Conservation (phyloP, 2,797 vertebrate species). For the Syngnathus rostellatus region DNA sequence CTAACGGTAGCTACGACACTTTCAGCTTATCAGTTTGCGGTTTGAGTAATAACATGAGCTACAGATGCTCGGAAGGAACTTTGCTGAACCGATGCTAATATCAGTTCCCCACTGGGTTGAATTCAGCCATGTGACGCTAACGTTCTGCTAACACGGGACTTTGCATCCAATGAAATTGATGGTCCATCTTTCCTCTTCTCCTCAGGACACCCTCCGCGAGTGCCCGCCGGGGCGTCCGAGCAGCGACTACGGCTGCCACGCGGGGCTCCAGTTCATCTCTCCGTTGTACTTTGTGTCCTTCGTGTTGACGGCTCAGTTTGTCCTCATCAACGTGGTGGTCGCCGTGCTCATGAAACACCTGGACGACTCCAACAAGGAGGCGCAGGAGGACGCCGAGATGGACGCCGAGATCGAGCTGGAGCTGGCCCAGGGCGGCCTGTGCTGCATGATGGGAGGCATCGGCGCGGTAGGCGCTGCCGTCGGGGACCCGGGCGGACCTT, state of each 20-base stretch:
- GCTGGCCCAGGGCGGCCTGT: conserved; percentile 80
- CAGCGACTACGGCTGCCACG: conserved; percentile 81
- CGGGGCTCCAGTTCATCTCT: conserved; percentile 90
- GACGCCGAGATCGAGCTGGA: conserved; percentile 90
- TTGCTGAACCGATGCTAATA: too few species aligned
- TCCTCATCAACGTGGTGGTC: conserved; percentile 95
- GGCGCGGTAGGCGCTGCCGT: conserved; percentile 25
- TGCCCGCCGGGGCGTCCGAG: conserved; percentile 63
- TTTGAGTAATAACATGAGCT: too few species aligned
- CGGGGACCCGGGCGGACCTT: conserved; percentile 14
- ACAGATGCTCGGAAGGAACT: too few species aligned
- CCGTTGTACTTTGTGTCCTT: conserved; percentile 95
- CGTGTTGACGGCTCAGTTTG: conserved; percentile 93
- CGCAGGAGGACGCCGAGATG: conserved; percentile 91
- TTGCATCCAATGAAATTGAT: too few species aligned
- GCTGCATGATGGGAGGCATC: conserved; percentile 70
- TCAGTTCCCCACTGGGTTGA: too few species aligned
- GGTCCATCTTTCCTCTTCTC: background rate
- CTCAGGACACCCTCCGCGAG: conserved; percentile 56
- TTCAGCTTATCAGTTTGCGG: too few species aligned
- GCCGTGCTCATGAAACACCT: conserved; percentile 86
- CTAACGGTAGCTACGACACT: too few species aligned
- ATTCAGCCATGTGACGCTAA: too few species aligned
- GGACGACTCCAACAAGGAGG: conserved; percentile 94
- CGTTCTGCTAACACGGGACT: too few species aligned